phyloP scores from a whole-genome alignment of 2,797 vertebrate species.

The Acanthurus leucopareius region DNA sequence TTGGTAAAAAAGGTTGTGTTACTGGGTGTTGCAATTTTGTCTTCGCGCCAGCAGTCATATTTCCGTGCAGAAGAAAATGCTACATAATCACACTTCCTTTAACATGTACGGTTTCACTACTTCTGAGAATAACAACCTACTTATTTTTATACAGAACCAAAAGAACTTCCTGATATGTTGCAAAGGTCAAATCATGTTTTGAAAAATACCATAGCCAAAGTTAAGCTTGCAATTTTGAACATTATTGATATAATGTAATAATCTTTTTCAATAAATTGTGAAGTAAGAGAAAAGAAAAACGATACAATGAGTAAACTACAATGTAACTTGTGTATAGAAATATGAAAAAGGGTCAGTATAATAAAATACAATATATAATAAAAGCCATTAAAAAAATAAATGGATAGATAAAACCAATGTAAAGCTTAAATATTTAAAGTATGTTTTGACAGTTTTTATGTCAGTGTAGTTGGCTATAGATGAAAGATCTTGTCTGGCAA shows the following conservation, averaged over 20 bases:
- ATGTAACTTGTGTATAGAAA: no score
- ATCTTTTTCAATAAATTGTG: background rate
- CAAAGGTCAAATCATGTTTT: background rate
- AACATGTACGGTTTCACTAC: background rate
- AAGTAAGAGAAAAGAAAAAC: background rate
- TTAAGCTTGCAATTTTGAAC: background rate
- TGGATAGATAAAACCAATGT: no score
- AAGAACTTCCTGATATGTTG: constrained; percentile 17
- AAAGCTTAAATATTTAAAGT: no score
- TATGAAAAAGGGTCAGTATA: background rate
- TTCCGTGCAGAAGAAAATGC: constrained; percentile 14
- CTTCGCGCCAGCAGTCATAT: background rate
- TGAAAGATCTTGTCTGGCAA: no score
- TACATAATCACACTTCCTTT: constrained; percentile 56
- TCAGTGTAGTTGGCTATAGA: no score
- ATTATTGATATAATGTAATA: background rate
- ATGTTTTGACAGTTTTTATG: no score
- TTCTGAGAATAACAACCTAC: constrained; percentile 11
- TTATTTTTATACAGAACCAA: background rate
- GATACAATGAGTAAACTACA: background rate
- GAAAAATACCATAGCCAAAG: background rate
- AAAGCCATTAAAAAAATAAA: no score
- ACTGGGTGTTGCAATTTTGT: background rate
- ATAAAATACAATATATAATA: background rate
- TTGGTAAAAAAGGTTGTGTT: background rate